Conservation (phyloP, 2,797 vertebrate genomes). For the Spinibarbus caldwelli region DNA sequence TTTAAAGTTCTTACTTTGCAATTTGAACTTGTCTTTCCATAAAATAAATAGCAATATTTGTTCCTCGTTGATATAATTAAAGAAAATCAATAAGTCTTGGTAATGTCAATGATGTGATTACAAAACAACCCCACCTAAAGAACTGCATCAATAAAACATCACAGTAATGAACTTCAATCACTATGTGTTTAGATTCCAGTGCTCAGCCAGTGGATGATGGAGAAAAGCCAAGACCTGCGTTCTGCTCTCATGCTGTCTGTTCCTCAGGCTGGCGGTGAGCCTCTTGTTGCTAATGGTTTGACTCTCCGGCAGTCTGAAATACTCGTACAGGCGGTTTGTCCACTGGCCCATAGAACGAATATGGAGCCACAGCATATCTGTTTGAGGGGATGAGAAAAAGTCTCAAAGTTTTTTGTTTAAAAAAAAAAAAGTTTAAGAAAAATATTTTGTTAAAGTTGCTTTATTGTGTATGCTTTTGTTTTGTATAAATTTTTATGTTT, state of each 20-base stretch:
- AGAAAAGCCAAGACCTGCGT: slow-evolving; percentile 68
- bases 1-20: not conserved
- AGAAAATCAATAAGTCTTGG: not conserved
- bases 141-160: not conserved
- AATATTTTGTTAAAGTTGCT: not conserved
- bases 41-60: not conserved
- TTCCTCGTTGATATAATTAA: not conserved
- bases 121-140: not conserved
- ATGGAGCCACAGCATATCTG: slow-evolving; percentile 89
- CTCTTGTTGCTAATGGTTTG: slow-evolving; percentile 49
- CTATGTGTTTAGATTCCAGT: not conserved
- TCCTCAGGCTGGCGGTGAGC: slow-evolving; percentile 72
- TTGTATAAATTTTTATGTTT: no score
- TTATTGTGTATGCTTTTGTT: no score
- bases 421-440: not conserved
- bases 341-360: slow-evolving; percentile 89
- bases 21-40: not conserved
- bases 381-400: slow-evolving; percentile 24
- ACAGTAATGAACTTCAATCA: not conserved
- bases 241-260: slow-evolving; percentile 49
- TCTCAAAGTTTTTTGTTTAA: no score
- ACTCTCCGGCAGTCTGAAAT: slow-evolving; percentile 74
- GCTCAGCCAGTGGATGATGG: not conserved
- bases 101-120: not conserved
- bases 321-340: slow-evolving; percentile 87